These are phyloP conservation scores for Heliangelus exortis DNA, from an alignment of 2,797 vertebrate genomes.

Conservation along the genomic window DNA sequence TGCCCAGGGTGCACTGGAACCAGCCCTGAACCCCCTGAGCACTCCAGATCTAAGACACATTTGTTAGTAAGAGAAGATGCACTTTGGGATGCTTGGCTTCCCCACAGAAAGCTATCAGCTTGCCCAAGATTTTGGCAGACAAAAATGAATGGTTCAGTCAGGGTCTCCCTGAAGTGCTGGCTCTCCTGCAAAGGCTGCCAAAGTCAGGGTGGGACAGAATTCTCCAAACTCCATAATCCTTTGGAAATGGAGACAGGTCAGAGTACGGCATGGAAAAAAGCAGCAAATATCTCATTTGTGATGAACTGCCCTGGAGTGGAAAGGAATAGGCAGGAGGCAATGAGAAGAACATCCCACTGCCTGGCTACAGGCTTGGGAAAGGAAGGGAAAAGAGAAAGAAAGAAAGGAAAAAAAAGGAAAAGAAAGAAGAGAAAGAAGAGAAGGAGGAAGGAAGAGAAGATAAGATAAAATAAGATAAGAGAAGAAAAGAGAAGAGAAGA, in stretches of 20 bases:
- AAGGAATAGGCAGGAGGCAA: no score
- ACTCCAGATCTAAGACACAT: neutral
- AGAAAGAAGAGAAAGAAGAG: no score
- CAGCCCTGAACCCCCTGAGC: neutral
- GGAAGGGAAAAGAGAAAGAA: no score
- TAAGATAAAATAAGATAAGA: no score
- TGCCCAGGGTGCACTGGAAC: fast-evolving
- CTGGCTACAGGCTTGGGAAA: no score
- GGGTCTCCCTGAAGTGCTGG: neutral
- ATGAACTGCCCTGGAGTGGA: no score
- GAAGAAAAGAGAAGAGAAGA: no score
- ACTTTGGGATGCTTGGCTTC: neutral
- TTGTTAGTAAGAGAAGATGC: neutral
- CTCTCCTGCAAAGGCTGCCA: neutral
- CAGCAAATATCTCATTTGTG: no score
- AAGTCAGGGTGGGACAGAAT: neutral
- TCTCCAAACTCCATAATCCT: fast-evolving
- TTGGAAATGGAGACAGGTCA: neutral
- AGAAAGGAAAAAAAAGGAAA: no score
- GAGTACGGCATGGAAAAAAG: neutral
- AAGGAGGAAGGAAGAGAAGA: no score
- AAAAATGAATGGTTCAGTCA: neutral
- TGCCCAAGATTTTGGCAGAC: neutral
- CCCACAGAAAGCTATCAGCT: neutral
- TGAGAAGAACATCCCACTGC: no score